phyloP scores from a whole-genome alignment of 2,113 vertebrate species.

The Hypanus sabinus region DNA sequence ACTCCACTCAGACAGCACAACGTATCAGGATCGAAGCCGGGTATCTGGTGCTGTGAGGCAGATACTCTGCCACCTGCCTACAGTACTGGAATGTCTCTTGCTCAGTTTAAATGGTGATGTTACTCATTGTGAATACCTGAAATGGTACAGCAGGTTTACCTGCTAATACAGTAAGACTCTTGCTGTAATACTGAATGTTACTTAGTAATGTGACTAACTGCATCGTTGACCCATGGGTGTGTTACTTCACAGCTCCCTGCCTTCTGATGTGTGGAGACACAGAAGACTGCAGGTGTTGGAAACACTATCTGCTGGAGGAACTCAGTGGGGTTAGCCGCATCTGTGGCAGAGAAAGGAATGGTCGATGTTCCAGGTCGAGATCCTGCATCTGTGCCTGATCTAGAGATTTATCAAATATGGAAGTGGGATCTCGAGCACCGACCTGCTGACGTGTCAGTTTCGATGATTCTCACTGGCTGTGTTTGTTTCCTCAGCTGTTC shows the following conservation, averaged over 20 bases:
- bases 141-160: background rate
- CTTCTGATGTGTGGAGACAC: background rate
- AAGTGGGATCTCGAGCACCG: no score
- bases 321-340: no score
- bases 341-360: no score
- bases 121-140: background rate
- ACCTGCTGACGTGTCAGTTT: background rate
- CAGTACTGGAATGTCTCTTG: background rate
- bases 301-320: no score
- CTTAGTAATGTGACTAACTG: background rate
- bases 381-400: no score
- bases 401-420: no score
- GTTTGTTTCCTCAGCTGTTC: slow-evolving; percentile 35
- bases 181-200: no score
- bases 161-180: no score
- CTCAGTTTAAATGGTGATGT: background rate
- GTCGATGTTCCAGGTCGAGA: no score
- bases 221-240: background rate
- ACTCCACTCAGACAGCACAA: no score
- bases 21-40: no score
- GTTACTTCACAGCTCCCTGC: background rate
- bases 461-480: background rate
- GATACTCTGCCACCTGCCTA: background rate
- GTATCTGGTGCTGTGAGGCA: background rate
- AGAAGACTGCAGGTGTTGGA: no score